phyloP scores from a whole-genome alignment of 1,140 invertebrate species.

The Zaprionus lachaisei region DNA sequence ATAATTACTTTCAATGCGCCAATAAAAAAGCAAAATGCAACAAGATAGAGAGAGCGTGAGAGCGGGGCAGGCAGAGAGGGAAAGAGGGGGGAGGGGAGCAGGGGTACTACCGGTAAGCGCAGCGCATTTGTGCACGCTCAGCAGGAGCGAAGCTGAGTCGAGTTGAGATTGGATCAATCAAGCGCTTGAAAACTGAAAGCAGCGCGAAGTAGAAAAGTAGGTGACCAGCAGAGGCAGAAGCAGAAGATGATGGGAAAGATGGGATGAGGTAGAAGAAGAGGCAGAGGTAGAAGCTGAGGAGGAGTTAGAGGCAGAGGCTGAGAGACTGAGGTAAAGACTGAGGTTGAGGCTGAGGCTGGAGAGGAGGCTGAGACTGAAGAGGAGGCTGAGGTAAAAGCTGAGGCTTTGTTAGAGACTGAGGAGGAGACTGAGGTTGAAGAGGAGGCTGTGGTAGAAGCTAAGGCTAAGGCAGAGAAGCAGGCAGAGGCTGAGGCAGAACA shows the following conservation, averaged over 20 bases:
- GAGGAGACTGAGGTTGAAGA: not conserved
- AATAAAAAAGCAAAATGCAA: conserved; percentile 52
- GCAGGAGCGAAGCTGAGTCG: conserved; percentile 57
- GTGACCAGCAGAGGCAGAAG: conserved; percentile 55
- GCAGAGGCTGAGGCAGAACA: not conserved
- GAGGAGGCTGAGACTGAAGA: not conserved
- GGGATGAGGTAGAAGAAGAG: not conserved
- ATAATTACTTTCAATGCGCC: conserved; percentile 82
- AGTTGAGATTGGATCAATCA: conserved; percentile 68
- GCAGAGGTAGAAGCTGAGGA: not conserved
- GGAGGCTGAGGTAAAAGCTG: too few relatives aligned
- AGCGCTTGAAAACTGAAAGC: conserved; percentile 67
- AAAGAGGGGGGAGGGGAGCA: not conserved
- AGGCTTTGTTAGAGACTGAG: not conserved
- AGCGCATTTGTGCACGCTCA: conserved; percentile 71
- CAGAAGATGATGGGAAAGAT: not conserved
- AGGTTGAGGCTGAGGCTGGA: not conserved
- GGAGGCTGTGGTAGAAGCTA: not conserved
- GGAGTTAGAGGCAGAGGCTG: too few relatives aligned
- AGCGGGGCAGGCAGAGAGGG: not conserved
- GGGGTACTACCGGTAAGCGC: conserved; percentile 14
- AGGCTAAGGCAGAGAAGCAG: not conserved
- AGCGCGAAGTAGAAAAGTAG: conserved; percentile 65
- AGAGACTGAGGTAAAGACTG: not conserved
- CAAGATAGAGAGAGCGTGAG: not conserved